These are phyloP conservation scores for Cladopsammia gracilis DNA, from an alignment of 64 coral and sea anemone genomes.

Conservation along the genomic window DNA sequence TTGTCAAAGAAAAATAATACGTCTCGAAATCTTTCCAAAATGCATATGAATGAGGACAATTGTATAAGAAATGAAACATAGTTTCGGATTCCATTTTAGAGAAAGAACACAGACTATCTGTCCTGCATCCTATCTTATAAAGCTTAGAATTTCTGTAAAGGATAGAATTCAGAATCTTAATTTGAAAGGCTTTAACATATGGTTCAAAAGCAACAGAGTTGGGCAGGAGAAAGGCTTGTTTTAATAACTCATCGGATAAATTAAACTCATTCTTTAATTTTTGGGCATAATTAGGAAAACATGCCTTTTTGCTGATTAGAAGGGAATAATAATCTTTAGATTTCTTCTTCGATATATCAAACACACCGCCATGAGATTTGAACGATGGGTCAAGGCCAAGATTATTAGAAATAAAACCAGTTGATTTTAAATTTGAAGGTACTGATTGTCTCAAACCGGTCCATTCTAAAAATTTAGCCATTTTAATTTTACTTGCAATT, in stretches of 20 bases:
- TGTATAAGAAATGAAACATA: too few relatives aligned
- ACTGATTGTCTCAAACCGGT: slow-evolving; percentile 5
- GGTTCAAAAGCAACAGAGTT: not conserved
- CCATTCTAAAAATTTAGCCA: slow-evolving; percentile 13
- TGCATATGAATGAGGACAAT: too few relatives aligned
- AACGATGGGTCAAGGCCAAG: not conserved
- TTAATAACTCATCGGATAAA: not conserved
- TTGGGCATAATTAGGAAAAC: not conserved
- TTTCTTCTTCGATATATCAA: slow-evolving; percentile 4
- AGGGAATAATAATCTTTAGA: slow-evolving; percentile 22
- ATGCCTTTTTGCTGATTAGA: not conserved
- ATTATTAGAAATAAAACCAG: not conserved
- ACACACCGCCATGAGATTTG: not conserved
- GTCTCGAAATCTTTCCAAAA: too few relatives aligned
- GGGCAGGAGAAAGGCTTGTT: not conserved
- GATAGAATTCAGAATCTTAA: not conserved
- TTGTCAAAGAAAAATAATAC: too few relatives aligned
- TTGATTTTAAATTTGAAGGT: not conserved
- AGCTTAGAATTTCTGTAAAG: not conserved
- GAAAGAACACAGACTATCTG: not conserved
- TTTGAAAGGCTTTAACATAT: not conserved
- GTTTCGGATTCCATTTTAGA: not conserved
- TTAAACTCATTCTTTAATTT: not conserved
- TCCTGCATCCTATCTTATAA: not conserved
- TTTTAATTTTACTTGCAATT: not conserved